Evolutionary conservation across 1,140 invertebrate genomes (phyloP).

Genomic region (Semibalanus balanoides): DNA sequence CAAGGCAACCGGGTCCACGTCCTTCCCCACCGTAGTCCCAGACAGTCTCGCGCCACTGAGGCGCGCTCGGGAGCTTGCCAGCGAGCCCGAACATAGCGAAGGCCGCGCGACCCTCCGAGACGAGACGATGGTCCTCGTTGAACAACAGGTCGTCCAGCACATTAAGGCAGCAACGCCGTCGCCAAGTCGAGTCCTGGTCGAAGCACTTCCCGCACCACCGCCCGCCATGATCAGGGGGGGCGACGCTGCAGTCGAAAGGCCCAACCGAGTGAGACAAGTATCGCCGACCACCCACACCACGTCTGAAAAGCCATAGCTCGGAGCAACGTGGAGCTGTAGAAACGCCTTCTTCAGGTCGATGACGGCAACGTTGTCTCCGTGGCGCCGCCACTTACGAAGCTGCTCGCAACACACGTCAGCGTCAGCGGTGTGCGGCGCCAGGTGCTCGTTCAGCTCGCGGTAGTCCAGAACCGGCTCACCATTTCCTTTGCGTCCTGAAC

Average conservation of each 20-base stretch:
- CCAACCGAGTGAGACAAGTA: no score
- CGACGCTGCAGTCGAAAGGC: slow-evolving; percentile 4
- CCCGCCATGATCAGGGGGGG: slow-evolving; percentile 9
- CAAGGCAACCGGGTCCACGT: not conserved
- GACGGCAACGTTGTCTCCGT: not conserved
- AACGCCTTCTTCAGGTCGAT: slow-evolving; percentile 6
- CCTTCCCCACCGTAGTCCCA: not conserved
- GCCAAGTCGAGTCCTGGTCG: not conserved
- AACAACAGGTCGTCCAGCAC: slow-evolving; percentile 7
- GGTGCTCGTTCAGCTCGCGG: slow-evolving; percentile 5
- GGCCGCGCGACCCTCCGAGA: not conserved
- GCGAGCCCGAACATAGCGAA: not conserved
- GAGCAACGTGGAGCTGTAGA: slow-evolving; percentile 4
- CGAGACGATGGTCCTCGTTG: not conserved
- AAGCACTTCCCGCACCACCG: slow-evolving; percentile 8
- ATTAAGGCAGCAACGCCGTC: not conserved
- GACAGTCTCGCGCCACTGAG: not conserved
- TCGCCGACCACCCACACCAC: not conserved
- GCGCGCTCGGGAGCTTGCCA: not conserved
- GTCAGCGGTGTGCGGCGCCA: slow-evolving; percentile 5
- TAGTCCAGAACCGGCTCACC: not conserved
- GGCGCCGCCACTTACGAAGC: slow-evolving; percentile 1
- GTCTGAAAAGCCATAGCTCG: slow-evolving; percentile 10
- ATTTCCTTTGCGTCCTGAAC: slow-evolving; percentile 7
- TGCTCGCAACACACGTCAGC: slow-evolving; percentile 8